phyloP scores from a whole-genome alignment of 2,113 vertebrate species.

The Oncorhynchus gorbuscha region DNA sequence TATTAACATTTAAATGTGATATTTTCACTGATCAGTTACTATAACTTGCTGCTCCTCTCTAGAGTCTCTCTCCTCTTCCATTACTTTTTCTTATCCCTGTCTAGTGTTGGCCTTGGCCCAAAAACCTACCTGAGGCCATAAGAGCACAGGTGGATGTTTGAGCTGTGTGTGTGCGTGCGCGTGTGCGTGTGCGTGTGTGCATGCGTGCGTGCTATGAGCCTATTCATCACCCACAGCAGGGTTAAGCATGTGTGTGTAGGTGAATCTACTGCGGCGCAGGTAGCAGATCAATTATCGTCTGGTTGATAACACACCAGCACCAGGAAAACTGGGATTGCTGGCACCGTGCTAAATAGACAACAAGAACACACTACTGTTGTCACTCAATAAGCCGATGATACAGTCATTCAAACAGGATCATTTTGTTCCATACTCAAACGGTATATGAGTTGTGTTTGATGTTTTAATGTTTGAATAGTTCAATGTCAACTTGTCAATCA shows the following conservation, averaged over 20 bases:
- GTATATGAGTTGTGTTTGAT: too few relatives aligned
- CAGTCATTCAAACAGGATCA: too few relatives aligned
- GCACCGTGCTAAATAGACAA: too few relatives aligned
- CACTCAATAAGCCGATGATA: too few relatives aligned
- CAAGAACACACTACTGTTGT: too few relatives aligned
- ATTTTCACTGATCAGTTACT: background rate
- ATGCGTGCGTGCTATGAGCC: background rate
- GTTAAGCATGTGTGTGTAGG: background rate
- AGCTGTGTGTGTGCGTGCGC: background rate
- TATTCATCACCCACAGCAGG: background rate
- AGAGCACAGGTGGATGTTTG: background rate
- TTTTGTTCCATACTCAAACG: too few relatives aligned
- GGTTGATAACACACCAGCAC: background rate
- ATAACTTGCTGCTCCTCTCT: background rate
- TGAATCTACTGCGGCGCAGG: too few relatives aligned
- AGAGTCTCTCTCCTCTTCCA: background rate
- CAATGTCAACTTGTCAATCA: too few relatives aligned
- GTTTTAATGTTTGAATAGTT: too few relatives aligned
- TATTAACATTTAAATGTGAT: too few relatives aligned
- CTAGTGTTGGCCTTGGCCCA: background rate
- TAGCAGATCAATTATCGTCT: background rate
- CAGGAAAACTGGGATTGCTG: too few relatives aligned
- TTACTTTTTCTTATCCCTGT: background rate
- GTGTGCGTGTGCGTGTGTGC: background rate
- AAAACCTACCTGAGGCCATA: background rate